Evolutionary conservation across 2,888 invertebrate species (phyloP), one percentile per base, ranked within the genome.

Genomic region (Malthinus flaveolus): DNA sequence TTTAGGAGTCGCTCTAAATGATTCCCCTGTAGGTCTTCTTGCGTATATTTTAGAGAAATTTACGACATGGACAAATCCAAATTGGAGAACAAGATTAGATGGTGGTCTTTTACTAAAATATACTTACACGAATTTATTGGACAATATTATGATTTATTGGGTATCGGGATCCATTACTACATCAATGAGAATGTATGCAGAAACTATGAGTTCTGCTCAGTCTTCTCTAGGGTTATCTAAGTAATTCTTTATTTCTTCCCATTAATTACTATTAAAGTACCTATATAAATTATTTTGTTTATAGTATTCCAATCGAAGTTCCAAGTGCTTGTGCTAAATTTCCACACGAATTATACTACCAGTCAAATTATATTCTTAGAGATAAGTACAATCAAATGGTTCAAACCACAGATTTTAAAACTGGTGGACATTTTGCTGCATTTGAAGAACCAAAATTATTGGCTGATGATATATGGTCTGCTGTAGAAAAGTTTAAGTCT

Each of bases 11-110:
- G 87, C 81, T 0, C 74, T 93, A 15, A 79, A 82, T 15, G 87
- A 90, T 65, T 88, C 89, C 0, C 95, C 95, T 0, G 83, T 88
- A 1, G 94, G 92, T 0, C 76, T 95, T 56, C 92, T 92, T 0
- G 90, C 90, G 0, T 95, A 94, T 70, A 89, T 95, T 45, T 77
- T 95, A 4, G 94, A 95, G 70, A 94, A 94, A 73, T 93, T 92
- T 78, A 85, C 88, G 7, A 84, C 85, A 0, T 88, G 89, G 87
- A 90, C 89, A 0, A 81, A 85, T 71, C 71, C 72, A 0, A 71
- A 75, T 0, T 80, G 80, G 70, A 74, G 73, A 44, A 68, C 74
- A 12, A 73, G 76, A 33, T 71, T 78, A 0, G 88, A 91, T 64
- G 90, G 90, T 7, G 88, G 87, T 1, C 75, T 92, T 0, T 75